Base-by-base conservation (phyloP, 2,888 invertebrate species). In the Troglohyphantes excavatus region DNA sequence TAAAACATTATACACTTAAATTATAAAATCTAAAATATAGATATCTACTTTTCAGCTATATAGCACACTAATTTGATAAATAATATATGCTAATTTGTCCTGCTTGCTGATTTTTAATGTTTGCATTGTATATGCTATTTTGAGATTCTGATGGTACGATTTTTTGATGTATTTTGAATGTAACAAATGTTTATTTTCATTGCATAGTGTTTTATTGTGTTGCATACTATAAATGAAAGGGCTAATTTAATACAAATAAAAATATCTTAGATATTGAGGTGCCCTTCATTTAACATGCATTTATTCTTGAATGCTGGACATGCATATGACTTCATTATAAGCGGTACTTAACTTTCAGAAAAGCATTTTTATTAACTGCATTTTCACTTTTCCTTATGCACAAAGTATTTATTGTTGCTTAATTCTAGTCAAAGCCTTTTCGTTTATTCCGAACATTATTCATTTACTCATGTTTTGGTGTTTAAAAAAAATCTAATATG, bases 371-470 rank as follows among this genome's bases (percentile, higher is more conserved):
- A 33, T 17, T 29, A 67, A 29, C 39, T 65, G 39, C 78, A 39
- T 63, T 78, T 75, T 46, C 19, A 63, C 65, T 39, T 43, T 43
- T 65, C 26, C 23, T 59, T 19, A 17, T 65, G 61, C 27, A 23
- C n/a, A 43, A 21, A 68, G 23, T 70, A 82, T 89, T 82, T 68
- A 61, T 81, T 68, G 43, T 82, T 89, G 73, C 68, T 89, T 82
- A 59, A 89, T 63, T 89, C 88, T 89, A 89, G 88, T 89, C 88
- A 89, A 75, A 39, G 46, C 61, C 59, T 53, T 82, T 88, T 81
- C 33, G 33, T 27, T 43, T 46, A 59, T 27, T n/a, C n/a, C n/a
- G n/a, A 21, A 33, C 21, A n/a, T 26, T 19, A 29, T 39, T n/a
- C 2, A 23, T 3, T 65, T 43, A 7, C 9, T 29, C 21, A 26